A percentile compares a stretch with the other conserved stretches of the same genome.
These are phyloP conservation scores for Cavia porcellus DNA, from an alignment of 2,113 vertebrate genomes.

Conservation along the genomic window DNA sequence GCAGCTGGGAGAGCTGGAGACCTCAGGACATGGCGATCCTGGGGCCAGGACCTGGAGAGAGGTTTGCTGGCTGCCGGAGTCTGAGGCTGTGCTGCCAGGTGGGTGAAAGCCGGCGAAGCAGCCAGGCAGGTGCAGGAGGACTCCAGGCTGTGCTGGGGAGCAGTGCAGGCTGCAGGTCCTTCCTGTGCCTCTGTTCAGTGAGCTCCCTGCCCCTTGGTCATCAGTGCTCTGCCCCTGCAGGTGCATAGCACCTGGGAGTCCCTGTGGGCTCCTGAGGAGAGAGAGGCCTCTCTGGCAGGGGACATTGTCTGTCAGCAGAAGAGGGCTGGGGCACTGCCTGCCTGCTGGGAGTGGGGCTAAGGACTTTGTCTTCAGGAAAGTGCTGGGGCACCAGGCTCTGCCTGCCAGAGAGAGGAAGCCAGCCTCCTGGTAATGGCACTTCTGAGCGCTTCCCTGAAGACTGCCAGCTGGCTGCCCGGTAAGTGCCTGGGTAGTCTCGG, in stretches of 20 bases:
- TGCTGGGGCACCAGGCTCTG: not conserved
- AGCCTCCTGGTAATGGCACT: not conserved
- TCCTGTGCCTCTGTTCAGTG: not conserved
- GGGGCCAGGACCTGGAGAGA: not conserved
- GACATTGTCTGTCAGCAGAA: not conserved
- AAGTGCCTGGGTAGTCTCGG: not conserved
- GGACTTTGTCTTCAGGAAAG: not conserved
- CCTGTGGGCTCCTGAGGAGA: not conserved
- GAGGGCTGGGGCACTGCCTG: not conserved
- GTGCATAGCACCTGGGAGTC: not conserved
- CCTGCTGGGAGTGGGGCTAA: not conserved
- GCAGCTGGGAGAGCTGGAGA: not conserved
- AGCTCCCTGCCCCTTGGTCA: not conserved
- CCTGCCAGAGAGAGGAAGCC: not conserved
- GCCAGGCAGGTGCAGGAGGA: not conserved
- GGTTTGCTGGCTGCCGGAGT: not conserved
- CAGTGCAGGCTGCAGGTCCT: not conserved
- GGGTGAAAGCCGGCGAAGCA: not conserved
- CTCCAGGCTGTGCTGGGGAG: not conserved
- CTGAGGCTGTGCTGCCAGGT: not conserved
- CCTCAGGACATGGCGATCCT: not conserved
- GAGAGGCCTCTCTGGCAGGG: not conserved
- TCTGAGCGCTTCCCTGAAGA: not conserved
- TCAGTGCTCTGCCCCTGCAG: not conserved
- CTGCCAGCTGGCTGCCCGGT: not conserved